Evolutionary conservation across 23 tunicate genomes (phyloP).

Genomic region (Ciona savignyi): DNA sequence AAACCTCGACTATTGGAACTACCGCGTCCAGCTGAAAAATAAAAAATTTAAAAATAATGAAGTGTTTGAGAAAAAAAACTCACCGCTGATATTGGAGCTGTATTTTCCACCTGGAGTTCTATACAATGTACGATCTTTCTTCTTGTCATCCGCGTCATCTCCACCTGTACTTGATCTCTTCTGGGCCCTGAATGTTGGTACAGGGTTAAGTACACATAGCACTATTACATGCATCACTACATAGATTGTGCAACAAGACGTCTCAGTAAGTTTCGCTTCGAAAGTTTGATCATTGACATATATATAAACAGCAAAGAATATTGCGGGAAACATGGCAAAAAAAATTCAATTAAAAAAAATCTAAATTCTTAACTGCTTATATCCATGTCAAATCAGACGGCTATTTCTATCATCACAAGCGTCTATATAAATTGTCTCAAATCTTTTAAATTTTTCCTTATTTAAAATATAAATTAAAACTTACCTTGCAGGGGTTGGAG

Average conservation of each 20-base stretch:
- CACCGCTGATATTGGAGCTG: conserved; percentile 56
- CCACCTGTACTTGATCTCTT: conserved; percentile 34
- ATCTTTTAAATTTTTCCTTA: neutral
- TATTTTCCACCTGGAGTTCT: conserved; percentile 78
- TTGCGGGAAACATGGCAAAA: too few species aligned
- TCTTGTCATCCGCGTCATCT: conserved; percentile 38
- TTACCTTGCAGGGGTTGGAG: conserved; percentile 6
- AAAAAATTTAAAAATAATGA: too few species aligned
- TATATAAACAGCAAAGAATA: neutral
- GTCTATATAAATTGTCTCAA: too few species aligned
- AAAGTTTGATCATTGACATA: conserved; percentile 12
- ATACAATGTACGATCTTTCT: conserved; percentile 76
- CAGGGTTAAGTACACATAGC: too few species aligned
- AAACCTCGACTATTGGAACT: too few species aligned
- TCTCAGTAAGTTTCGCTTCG: conserved; percentile 6
- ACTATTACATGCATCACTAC: too few species aligned
- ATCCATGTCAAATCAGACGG: conserved; percentile 20
- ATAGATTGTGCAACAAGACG: too few species aligned
- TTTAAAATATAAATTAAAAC: neutral
- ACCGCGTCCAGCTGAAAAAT: too few species aligned
- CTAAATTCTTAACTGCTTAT: too few species aligned
- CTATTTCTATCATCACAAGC: conserved; percentile 10
- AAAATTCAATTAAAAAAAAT: too few species aligned
- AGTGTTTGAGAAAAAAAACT: too few species aligned
- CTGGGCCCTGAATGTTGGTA: conserved; percentile 34